phyloP scores from a whole-genome alignment of 2,113 vertebrate species.

The Cacatua alba region DNA sequence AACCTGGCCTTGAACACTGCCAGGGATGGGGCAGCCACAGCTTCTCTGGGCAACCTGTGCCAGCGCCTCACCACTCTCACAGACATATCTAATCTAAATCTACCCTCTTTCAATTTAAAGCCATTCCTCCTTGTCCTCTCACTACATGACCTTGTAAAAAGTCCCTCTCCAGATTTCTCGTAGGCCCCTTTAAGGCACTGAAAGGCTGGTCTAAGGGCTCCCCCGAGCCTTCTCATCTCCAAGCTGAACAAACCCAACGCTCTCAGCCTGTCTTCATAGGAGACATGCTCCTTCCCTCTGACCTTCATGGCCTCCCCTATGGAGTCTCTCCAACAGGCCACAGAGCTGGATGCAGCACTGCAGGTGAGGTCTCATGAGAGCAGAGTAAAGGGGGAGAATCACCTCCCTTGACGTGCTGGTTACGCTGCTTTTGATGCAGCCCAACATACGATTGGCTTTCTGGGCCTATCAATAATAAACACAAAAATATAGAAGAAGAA shows the following conservation, averaged over 20 bases:
- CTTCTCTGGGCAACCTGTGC: neutral
- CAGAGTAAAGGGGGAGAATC: neutral
- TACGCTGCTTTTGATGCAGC: neutral
- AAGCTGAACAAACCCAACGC: neutral
- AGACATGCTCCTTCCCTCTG: too few relatives aligned
- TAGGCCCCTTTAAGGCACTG: neutral
- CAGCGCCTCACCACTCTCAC: accelerated
- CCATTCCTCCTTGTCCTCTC: neutral
- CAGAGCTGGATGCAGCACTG: neutral
- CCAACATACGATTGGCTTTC: neutral
- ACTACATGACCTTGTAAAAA: neutral
- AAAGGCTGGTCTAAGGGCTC: neutral
- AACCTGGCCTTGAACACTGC: too few relatives aligned
- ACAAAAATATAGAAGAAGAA: neutral
- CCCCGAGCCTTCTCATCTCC: neutral
- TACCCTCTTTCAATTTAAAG: neutral
- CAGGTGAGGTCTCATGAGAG: neutral
- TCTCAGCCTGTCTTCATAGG: neutral
- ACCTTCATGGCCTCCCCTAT: neutral
- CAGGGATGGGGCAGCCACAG: neutral
- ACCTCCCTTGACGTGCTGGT: neutral
- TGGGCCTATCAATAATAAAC: neutral
- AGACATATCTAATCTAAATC: neutral
- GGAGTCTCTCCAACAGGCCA: neutral
- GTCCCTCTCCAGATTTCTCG: neutral